phyloP scores from a whole-genome alignment of 2,888 invertebrate genomes.

The Melanophora roralis region DNA sequence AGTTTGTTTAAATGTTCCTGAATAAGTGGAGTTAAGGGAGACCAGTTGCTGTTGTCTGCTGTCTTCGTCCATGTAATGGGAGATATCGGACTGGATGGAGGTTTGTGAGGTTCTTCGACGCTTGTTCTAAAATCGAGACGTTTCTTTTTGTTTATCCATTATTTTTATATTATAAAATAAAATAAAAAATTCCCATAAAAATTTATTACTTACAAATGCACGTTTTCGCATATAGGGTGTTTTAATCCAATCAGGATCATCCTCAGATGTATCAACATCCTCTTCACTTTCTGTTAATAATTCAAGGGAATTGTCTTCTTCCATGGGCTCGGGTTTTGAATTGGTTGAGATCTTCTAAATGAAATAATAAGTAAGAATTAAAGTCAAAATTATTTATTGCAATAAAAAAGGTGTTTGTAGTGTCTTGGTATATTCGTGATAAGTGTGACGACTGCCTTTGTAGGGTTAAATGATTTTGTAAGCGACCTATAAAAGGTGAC shows the following conservation, averaged over 20 bases:
- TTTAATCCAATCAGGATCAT: conserved; percentile 68
- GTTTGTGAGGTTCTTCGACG: background rate
- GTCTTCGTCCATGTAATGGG: conserved; percentile 39
- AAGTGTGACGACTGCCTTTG: no score
- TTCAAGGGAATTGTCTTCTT: conserved; percentile 30
- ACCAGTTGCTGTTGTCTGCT: conserved; percentile 40
- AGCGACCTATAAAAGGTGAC: no score
- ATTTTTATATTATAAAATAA: conserved; percentile 15
- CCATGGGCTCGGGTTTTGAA: conserved; percentile 29
- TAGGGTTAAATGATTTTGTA: no score
- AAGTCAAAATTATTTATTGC: no score
- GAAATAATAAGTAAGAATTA: no score
- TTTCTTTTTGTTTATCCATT: conserved; percentile 45
- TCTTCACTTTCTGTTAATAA: conserved; percentile 46
- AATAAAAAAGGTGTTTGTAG: no score
- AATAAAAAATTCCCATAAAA: no score
- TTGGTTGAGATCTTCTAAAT: background rate
- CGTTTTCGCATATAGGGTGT: conserved; percentile 62
- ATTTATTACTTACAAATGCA: conserved; percentile 49
- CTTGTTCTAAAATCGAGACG: conserved; percentile 46
- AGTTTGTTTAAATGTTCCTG: conserved; percentile 51
- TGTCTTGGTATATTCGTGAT: no score
- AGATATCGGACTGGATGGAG: conserved; percentile 30
- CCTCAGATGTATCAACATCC: conserved; percentile 14
- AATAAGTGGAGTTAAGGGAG: conserved; percentile 49